A percentile compares a stretch with the other conserved stretches of the same genome.
Evolutionary conservation across 1,140 invertebrate genomes (phyloP).

Genomic region (Micrasema longulum): DNA sequence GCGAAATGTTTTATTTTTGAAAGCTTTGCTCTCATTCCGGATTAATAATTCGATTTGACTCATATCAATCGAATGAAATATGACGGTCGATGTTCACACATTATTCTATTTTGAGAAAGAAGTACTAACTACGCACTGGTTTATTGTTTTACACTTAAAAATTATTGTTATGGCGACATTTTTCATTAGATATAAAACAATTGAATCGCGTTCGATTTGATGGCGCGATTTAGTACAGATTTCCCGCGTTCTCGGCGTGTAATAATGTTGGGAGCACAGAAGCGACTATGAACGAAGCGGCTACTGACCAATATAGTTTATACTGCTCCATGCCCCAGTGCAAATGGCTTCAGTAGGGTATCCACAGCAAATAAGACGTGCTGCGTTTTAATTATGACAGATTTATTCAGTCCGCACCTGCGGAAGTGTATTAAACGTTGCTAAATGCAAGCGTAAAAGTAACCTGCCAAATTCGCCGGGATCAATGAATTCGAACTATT

Average conservation of each 20-base stretch:
- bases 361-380: constrained; percentile 22
- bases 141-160: neutral
- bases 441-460: too few relatives aligned
- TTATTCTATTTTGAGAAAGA: neutral
- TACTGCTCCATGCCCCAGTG: constrained; percentile 8
- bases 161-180: constrained; percentile 8
- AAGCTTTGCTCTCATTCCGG: neutral
- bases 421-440: constrained; percentile 14
- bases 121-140: neutral
- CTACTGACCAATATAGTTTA: constrained; percentile 17
- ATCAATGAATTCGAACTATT: too few relatives aligned
- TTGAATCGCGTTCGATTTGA: constrained; percentile 1
- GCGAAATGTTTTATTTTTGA: constrained; percentile 16
- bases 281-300: neutral
- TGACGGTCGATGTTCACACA: neutral
- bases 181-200: constrained; percentile 10
- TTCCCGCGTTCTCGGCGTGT: constrained; percentile 15
- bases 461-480: too few relatives aligned
- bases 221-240: constrained; percentile 12
- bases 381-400: constrained; percentile 33
- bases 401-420: constrained; percentile 22
- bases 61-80: neutral
- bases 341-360: constrained; percentile 26
- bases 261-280: neutral
- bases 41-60: neutral